Conservation (phyloP, 2,888 invertebrate genomes). For the Tillus elongatus region DNA sequence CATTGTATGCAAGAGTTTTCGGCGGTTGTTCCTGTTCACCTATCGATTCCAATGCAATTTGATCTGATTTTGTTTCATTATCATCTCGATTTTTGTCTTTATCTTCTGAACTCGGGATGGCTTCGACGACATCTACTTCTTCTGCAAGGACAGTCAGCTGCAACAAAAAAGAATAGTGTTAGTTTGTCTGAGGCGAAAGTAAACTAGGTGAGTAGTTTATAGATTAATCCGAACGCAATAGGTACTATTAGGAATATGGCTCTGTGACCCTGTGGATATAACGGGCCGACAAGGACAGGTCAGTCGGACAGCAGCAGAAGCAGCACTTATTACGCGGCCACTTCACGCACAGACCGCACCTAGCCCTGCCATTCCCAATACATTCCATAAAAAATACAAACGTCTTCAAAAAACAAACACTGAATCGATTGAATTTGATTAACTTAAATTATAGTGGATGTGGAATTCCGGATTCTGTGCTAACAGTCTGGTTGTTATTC, state of each 20-base stretch:
- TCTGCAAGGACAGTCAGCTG: slow-evolving; percentile 39
- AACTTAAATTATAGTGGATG: neutral
- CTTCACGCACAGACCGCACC: slow-evolving; percentile 3
- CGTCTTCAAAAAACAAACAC: too few species aligned
- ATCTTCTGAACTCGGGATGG: slow-evolving; percentile 48
- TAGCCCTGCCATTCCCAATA: too few species aligned
- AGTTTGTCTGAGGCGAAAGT: neutral
- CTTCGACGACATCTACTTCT: slow-evolving; percentile 58
- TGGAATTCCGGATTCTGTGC: too few species aligned
- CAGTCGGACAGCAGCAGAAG: slow-evolving; percentile 37
- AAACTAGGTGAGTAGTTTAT: slow-evolving; percentile 1
- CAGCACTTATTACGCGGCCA: too few species aligned
- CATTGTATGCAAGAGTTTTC: slow-evolving; percentile 43
- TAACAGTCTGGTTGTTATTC: too few species aligned
- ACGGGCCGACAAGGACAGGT: slow-evolving; percentile 36
- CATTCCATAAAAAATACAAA: slow-evolving; percentile 1
- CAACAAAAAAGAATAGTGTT: slow-evolving; percentile 20
- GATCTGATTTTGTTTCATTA: slow-evolving; percentile 55
- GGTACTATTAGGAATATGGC: slow-evolving; percentile 6
- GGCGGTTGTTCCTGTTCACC: slow-evolving; percentile 52
- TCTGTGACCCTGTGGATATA: slow-evolving; percentile 28
- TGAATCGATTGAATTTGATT: neutral
- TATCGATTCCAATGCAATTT: slow-evolving; percentile 60
- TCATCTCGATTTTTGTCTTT: slow-evolving; percentile 49
- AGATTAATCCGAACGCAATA: neutral